phyloP scores from a whole-genome alignment of 2,888 invertebrate species.

The Rotaria macrura region DNA sequence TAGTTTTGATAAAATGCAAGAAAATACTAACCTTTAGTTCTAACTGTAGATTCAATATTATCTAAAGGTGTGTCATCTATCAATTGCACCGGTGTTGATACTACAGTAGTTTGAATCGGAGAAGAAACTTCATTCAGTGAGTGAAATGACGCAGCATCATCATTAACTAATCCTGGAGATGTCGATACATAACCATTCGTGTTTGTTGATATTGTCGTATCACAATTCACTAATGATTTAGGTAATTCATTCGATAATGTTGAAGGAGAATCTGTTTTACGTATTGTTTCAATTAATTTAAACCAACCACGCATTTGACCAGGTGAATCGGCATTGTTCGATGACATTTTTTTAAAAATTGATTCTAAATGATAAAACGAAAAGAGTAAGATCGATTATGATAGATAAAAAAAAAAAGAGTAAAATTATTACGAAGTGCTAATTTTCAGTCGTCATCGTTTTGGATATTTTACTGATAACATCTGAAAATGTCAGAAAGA shows the following conservation, averaged over 20 bases:
- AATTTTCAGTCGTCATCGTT: not conserved
- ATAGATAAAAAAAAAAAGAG: not conserved
- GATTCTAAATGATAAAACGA: not conserved
- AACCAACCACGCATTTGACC: slow-evolving; percentile 21
- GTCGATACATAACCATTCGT: not conserved
- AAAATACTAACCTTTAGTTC: not conserved
- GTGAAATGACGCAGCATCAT: not conserved
- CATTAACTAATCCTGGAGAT: not conserved
- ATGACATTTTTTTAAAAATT: not conserved
- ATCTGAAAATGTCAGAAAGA: not conserved
- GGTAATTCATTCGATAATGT: not conserved
- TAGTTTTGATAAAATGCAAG: no score
- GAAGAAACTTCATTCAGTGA: not conserved
- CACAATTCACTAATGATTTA: not conserved
- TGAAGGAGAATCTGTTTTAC: not conserved
- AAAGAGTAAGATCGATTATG: no score
- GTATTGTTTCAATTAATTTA: not conserved
- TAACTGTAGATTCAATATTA: not conserved
- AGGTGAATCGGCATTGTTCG: not conserved
- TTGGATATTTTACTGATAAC: not conserved
- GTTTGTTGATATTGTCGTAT: not conserved
- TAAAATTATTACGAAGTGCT: not conserved
- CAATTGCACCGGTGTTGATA: not conserved
- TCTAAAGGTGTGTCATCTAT: not conserved
- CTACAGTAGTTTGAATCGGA: not conserved